Evolutionary conservation across 2,797 vertebrate genomes (phyloP), one percentile per base, ranked within the genome.

Genomic region (Sebastes cheni): DNA sequence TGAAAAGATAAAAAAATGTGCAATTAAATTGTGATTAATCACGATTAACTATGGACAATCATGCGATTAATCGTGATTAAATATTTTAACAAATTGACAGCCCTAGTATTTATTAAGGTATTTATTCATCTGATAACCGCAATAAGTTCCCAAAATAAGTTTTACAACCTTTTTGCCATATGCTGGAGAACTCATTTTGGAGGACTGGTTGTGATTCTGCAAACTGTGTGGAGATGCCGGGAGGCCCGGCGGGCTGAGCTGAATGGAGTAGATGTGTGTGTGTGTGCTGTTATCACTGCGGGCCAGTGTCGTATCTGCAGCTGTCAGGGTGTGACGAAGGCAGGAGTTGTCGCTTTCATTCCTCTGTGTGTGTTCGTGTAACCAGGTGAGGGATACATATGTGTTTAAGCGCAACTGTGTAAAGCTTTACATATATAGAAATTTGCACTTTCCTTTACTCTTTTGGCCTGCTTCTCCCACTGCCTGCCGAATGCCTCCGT

Each of bases 261-360:
- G 69, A 89, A 67, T 71, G 64, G 30, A 77, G 75, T n/a, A 54
- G 23, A 61, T 50, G 54, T 22, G 20, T 39, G 42, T 62, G 39
- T 29, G 60, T 61, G 54, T n/a, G 22, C 20, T 29, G 59, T 84
- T 89, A 82, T 91, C 86, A 71, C 79, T 69, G 75, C 75, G 66
- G 82, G 52, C 81, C 89, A 88, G 75, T 65, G 64, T 78, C 29
- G 2, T 76, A 89, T 90, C 86, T 86, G 78, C 78, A 77, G 75
- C 86, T 73, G 85, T 80, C 88, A 91, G 46, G 84, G 73, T 84
- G 65, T 25, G 65, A 73, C 67, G 75, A 52, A 52, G 30, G 55
- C 69, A 11, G 20, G 9, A 87, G 82, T 55, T 67, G 81, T 72
- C 3, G 14, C 75, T 85, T 83, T 80, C 9, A 32, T 75, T 67